Evolutionary conservation across 2,797 vertebrate species (phyloP).

Genomic region (Rhinophrynus dorsalis): DNA sequence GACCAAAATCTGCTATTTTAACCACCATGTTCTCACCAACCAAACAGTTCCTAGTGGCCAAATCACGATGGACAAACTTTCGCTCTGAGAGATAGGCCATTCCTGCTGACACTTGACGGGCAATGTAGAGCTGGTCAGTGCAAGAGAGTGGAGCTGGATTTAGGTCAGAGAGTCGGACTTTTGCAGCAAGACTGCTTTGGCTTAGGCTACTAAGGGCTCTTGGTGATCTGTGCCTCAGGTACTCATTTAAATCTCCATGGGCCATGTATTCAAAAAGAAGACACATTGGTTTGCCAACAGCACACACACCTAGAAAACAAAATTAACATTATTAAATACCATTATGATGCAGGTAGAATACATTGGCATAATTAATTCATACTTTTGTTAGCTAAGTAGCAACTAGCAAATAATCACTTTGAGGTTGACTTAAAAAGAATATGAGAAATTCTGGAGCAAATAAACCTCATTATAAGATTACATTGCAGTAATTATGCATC

Average conservation of each 20-base stretch:
- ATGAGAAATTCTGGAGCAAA: no score
- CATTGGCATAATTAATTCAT: no score
- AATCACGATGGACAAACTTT: constrained; percentile 95
- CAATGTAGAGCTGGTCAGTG: constrained; percentile 83
- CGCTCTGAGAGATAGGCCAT: constrained; percentile 96
- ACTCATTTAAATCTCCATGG: constrained; percentile 93
- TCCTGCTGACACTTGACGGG: constrained; percentile 89
- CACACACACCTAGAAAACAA: constrained; percentile 87
- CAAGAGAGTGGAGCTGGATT: constrained; percentile 73
- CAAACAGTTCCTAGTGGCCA: constrained; percentile 96
- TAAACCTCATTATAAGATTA: no score
- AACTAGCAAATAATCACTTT: no score
- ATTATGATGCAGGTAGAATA: no score
- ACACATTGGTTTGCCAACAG: constrained; percentile 96
- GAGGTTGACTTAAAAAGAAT: no score
- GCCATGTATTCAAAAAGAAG: constrained; percentile 98
- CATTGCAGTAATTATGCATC: no score
- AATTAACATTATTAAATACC: neutral
- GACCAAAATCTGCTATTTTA: constrained; percentile 96
- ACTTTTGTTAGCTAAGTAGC: no score
- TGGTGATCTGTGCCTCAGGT: constrained; percentile 81
- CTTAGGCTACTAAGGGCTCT: constrained; percentile 72
- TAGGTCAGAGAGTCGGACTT: constrained; percentile 67
- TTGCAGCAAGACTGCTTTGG: constrained; percentile 64
- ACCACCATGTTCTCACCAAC: constrained; percentile 92